Percentiles rank a stretch among this genome's conserved stretches.
Conservation (phyloP, 53 echinoderm and acorn worm genomes). For the Astropecten irregularis region DNA sequence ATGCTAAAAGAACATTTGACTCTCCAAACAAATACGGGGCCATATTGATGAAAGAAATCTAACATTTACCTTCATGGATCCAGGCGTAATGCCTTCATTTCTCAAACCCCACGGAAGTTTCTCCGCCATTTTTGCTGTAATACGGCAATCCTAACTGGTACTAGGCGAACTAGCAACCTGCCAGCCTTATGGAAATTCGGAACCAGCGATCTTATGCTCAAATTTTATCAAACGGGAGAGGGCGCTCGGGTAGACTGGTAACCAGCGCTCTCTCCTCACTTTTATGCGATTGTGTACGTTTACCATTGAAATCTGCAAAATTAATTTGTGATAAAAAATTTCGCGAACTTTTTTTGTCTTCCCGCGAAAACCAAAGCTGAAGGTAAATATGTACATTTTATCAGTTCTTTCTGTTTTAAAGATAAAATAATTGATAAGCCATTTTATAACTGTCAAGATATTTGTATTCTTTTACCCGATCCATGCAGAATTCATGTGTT, state of each 20-base stretch:
- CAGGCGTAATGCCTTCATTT: conserved; percentile 55
- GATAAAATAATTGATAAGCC: neutral
- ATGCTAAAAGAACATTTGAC: too few species aligned
- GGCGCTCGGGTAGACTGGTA: conserved; percentile 32
- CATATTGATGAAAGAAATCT: neutral
- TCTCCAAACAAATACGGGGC: too few species aligned
- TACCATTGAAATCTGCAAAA: too few species aligned
- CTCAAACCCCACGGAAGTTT: conserved; percentile 60
- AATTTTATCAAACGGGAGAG: neutral
- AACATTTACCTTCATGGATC: conserved; percentile 64
- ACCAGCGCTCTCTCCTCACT: neutral
- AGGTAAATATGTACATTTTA: conserved; percentile 35
- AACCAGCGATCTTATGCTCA: neutral
- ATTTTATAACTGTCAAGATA: neutral
- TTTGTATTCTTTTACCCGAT: neutral
- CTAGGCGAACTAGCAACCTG: too few species aligned
- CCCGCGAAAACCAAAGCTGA: conserved; percentile 43
- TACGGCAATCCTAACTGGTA: neutral
- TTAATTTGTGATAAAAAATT: neutral
- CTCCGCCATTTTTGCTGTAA: conserved; percentile 63
- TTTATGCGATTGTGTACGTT: too few species aligned
- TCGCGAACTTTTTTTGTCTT: conserved; percentile 60
- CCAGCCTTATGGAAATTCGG: too few species aligned
- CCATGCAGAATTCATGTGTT: neutral
- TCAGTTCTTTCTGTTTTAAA: neutral